These are phyloP conservation scores for Drosophila nannoptera DNA, from an alignment of 1,140 invertebrate genomes.

Conservation along the genomic window DNA sequence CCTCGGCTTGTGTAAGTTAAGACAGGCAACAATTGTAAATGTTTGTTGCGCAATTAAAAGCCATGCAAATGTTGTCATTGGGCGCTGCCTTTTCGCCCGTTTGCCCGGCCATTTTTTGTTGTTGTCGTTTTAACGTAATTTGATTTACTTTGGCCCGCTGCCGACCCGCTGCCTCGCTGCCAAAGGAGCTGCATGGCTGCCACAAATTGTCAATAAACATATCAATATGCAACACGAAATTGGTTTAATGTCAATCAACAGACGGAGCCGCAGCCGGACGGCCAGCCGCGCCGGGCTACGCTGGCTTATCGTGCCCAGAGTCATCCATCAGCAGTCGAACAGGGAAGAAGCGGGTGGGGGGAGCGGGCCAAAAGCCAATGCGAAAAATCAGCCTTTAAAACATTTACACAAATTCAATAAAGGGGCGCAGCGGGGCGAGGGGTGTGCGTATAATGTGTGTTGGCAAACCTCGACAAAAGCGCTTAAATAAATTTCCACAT, in stretches of 20 bases:
- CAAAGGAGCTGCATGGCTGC: slow-evolving; percentile 20
- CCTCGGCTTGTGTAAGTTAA: slow-evolving; percentile 57
- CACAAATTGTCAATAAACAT: slow-evolving; percentile 68
- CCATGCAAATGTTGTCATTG: slow-evolving; percentile 53
- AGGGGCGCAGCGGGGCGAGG: not conserved
- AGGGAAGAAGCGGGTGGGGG: not conserved
- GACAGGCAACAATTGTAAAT: slow-evolving; percentile 75
- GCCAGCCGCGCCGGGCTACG: not conserved
- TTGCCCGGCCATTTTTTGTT: slow-evolving; percentile 1
- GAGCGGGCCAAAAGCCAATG: too few relatives aligned
- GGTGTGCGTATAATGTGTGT: slow-evolving; percentile 27
- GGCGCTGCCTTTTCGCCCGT: slow-evolving; percentile 37
- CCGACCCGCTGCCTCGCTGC: slow-evolving; percentile 8
- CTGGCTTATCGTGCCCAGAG: slow-evolving; percentile 35
- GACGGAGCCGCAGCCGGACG: slow-evolving; percentile 7
- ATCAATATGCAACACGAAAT: slow-evolving; percentile 66
- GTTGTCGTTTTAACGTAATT: slow-evolving; percentile 54
- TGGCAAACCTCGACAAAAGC: slow-evolving; percentile 17
- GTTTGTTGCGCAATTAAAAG: slow-evolving; percentile 75
- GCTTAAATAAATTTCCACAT: slow-evolving; percentile 16
- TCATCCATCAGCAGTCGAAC: slow-evolving; percentile 36
- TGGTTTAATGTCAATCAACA: slow-evolving; percentile 69
- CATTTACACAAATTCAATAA: slow-evolving; percentile 46
- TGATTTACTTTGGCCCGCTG: slow-evolving; percentile 61
- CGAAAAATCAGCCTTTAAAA: slow-evolving; percentile 26